Percentiles rank a stretch among this genome's conserved stretches.
Conservation (phyloP, 2,797 vertebrate genomes). For the Ambastaia sidthimunki region DNA sequence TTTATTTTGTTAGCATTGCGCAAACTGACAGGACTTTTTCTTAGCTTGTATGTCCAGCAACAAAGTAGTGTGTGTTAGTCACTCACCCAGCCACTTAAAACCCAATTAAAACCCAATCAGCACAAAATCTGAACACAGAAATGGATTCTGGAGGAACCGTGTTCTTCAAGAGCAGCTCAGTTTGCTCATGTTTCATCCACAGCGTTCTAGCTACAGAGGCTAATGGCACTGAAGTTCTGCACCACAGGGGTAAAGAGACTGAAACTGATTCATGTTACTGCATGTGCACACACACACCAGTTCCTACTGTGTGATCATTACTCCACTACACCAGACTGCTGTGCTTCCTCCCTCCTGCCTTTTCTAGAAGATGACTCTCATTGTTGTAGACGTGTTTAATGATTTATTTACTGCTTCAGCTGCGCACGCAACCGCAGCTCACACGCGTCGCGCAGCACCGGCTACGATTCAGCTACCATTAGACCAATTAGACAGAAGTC, state of each 20-base stretch:
- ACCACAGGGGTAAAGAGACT: conserved; percentile 28
- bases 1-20: too few species aligned
- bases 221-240: conserved; percentile 44
- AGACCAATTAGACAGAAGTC: neutral
- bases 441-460: conserved; percentile 44
- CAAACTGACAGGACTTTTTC: too few species aligned
- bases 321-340: conserved; percentile 45
- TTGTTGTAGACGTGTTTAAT: conserved; percentile 67
- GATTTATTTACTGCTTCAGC: conserved; percentile 69
- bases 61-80: too few species aligned
- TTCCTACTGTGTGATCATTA: conserved; percentile 49
- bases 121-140: too few species aligned
- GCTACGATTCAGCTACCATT: conserved; percentile 8
- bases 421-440: conserved; percentile 56
- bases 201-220: conserved; percentile 11
- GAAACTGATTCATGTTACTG: conserved; percentile 14
- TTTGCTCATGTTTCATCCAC: conserved; percentile 5
- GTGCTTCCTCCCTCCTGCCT: conserved; percentile 34
- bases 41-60: too few species aligned
- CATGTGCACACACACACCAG: conserved; percentile 18
- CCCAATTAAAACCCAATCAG: neutral
- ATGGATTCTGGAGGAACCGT: neutral
- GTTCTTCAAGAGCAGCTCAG: neutral
- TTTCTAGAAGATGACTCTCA: conserved; percentile 58
- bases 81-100: neutral